Evolutionary conservation across 2,797 vertebrate species (phyloP).

Genomic region (Dermochelys coriacea): DNA sequence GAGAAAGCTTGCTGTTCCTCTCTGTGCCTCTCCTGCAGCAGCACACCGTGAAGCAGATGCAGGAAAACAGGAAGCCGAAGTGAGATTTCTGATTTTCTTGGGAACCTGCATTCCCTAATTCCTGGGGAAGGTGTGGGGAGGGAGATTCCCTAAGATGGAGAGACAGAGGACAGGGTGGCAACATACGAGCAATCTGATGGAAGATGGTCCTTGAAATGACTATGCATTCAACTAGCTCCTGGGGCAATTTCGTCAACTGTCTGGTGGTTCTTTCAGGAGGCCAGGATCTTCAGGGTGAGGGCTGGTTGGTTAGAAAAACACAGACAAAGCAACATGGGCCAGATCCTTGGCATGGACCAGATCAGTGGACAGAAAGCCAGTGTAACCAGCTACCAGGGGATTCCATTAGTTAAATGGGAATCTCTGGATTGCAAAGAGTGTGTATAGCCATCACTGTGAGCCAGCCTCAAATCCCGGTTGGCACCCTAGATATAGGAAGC

Average conservation of each 20-base stretch:
- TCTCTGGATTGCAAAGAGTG: background rate
- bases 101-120: background rate
- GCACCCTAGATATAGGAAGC: background rate
- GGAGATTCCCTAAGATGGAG: no score
- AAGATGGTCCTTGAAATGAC: background rate
- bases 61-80: conserved; percentile 18
- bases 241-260: background rate
- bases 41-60: background rate
- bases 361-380: background rate
- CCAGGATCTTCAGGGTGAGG: rapidly evolving
- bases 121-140: background rate
- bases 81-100: background rate
- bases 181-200: background rate
- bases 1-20: background rate
- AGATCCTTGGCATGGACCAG: background rate
- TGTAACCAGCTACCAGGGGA: no score
- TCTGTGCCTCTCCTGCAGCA: background rate
- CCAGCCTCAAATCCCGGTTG: background rate
- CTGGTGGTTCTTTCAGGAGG: background rate
- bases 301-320: conserved; percentile 4
- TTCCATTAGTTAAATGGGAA: background rate
- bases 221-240: background rate
- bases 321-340: background rate
- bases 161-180: background rate
- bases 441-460: no score